Percentiles rank a stretch among this genome's conserved stretches.
Evolutionary conservation across 2,888 invertebrate genomes (phyloP).

Genomic region (Conops quadrifasciatus): DNA sequence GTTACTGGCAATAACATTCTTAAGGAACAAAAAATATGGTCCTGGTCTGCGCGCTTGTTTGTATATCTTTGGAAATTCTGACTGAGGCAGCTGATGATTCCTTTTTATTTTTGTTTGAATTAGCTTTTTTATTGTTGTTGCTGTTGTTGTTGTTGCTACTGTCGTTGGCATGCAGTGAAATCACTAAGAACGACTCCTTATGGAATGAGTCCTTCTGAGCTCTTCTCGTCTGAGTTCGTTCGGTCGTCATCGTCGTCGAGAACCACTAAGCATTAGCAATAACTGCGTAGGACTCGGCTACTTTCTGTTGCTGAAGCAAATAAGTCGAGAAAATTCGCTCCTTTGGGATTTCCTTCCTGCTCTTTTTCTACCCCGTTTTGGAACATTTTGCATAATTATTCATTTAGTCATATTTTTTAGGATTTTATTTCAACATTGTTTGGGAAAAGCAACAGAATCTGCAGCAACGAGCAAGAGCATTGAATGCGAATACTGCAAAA

Average conservation of each 20-base stretch:
- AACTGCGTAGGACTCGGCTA: no score
- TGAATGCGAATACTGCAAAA: constrained; percentile 33
- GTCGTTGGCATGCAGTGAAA: neutral
- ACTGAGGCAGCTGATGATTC: constrained; percentile 19
- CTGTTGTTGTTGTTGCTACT: constrained; percentile 6
- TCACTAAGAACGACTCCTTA: no score
- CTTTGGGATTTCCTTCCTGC: neutral
- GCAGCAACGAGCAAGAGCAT: no score
- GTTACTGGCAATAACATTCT: no score
- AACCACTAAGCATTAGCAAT: no score
- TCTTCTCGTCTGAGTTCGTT: no score
- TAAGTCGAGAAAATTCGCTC: constrained; percentile 52
- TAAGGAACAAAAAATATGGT: constrained; percentile 24
- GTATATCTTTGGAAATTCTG: constrained; percentile 52
- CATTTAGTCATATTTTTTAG: constrained; percentile 49
- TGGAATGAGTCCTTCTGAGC: no score
- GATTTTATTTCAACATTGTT: constrained; percentile 31
- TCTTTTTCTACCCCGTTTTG: constrained; percentile 13
- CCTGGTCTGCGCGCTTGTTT: constrained; percentile 52
- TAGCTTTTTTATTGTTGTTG: constrained; percentile 9
- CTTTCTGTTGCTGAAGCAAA: constrained; percentile 37
- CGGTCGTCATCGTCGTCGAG: no score
- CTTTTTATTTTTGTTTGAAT: constrained; percentile 8
- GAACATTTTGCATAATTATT: constrained; percentile 59
- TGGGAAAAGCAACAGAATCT: no score